Evolutionary conservation across 2,113 vertebrate genomes (phyloP).

Genomic region (Alces alces): DNA sequence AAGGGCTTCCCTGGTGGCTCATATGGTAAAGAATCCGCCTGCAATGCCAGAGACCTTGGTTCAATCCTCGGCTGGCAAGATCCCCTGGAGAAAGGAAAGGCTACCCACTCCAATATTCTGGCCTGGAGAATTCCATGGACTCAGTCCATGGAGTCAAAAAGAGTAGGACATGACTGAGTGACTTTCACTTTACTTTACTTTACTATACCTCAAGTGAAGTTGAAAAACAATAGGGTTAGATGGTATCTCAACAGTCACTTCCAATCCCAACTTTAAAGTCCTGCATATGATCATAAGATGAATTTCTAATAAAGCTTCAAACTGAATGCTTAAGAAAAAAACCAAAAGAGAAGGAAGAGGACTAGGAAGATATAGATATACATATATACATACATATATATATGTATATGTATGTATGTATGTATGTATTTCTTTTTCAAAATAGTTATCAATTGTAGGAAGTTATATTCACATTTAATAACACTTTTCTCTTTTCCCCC

Average conservation of each 20-base stretch:
- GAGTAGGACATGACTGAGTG: neutral
- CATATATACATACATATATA: fast-evolving
- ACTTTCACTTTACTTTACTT: neutral
- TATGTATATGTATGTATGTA: fast-evolving
- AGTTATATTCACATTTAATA: neutral
- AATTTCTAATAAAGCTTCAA: neutral
- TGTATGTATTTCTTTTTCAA: neutral
- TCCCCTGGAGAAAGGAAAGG: neutral
- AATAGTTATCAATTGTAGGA: neutral
- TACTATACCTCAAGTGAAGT: neutral
- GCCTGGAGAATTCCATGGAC: neutral
- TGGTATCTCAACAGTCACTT: neutral
- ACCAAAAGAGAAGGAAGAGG: neutral
- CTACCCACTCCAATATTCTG: neutral
- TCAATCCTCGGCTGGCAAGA: neutral
- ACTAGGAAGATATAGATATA: neutral
- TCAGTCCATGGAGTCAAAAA: neutral
- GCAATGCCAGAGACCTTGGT: neutral
- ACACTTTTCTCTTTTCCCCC: neutral
- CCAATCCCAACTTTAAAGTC: neutral
- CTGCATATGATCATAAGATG: neutral
- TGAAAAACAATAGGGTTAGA: neutral
- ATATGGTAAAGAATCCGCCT: neutral
- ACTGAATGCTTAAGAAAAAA: neutral
- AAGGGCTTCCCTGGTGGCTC: neutral